These are phyloP conservation scores for Megalops atlanticus DNA, from an alignment of 2,113 vertebrate genomes.

Conservation along the genomic window DNA sequence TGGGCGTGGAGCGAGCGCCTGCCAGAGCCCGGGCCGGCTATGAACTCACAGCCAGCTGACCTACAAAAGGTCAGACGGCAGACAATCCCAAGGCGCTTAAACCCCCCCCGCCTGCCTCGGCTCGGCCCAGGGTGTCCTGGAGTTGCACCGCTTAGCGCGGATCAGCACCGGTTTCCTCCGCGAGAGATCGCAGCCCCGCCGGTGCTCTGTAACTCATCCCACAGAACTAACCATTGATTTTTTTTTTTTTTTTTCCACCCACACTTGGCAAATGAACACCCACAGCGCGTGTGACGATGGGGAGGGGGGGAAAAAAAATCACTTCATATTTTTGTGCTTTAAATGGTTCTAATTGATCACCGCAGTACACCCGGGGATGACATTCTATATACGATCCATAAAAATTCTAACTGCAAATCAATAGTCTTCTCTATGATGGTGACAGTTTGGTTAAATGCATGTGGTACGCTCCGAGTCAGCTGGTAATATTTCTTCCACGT, in stretches of 20 bases:
- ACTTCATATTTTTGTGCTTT: constrained; percentile 47
- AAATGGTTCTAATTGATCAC: constrained; percentile 47
- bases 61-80: constrained; percentile 49
- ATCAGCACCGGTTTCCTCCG: constrained; percentile 7
- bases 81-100: constrained; percentile 55
- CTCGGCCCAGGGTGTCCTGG: not conserved
- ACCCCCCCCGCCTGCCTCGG: not conserved
- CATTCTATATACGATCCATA: constrained; percentile 50
- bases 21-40: constrained; percentile 39
- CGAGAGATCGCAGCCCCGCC: not conserved
- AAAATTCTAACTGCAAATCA: constrained; percentile 51
- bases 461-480: not conserved
- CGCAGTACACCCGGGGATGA: constrained; percentile 42
- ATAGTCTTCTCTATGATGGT: constrained; percentile 36
- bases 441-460: constrained; percentile 27
- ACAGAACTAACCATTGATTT: constrained; percentile 42
- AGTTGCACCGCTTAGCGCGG: constrained; percentile 41
- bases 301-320: constrained; percentile 10
- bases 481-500: too few relatives aligned
- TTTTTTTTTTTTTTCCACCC: constrained; percentile 6
- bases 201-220: constrained; percentile 21
- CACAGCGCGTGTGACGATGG: not conserved
- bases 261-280: constrained; percentile 33
- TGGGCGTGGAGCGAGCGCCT: constrained; percentile 45
- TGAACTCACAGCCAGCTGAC: constrained; percentile 63